Base-by-base conservation (phyloP, 2,888 invertebrate species). In the Molorchus minor region DNA sequence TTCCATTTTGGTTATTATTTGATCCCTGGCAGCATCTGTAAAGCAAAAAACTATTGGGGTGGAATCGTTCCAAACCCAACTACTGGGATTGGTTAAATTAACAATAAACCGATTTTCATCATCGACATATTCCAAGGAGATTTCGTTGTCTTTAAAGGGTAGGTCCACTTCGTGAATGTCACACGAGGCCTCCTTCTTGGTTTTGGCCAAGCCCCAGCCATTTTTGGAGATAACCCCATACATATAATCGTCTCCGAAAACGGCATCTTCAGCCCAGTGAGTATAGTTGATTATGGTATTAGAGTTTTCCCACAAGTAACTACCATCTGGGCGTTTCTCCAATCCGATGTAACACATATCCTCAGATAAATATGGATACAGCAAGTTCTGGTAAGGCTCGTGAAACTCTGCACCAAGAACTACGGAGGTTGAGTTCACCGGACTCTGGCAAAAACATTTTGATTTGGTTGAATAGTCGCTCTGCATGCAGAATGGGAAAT, bases 11-110 rank as follows among this genome's bases (percentile, higher is more conserved):
- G 66, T 45, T 5, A 65, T 38, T 10, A 70, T 41, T 25, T 15
- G 44, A 1, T 55, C 57, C 8, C 46, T 56, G 17, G 56, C 62
- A 5, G 68, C 66, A 54, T 75, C 67, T 12, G 71, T 72, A 40
- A 75, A 75, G 52, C 75, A 75, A 36, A 64, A 67, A 8, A 73
- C 43, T 16, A 68, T 21, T 10, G 71, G 71, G 10, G 54, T 35
- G 0, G 21, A 20, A 2, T 10, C 30, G 2, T 40, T 17, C 2
- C 20, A 49, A 30, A 61, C 29, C 65, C 61, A 68, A 16, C 25
- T 45, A 7, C 16, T 17, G 2, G 57, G 20, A 44, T 63, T 57
- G 3, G 44, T 53, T n/a, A 65, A 3, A 1, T 51, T 30, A 7
- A 67, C 17, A 3, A 40, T 33, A 44, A 65, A 60, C 8, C 13